These are phyloP conservation scores for Cristatella mucedo DNA, from an alignment of 2,888 invertebrate species.

Conservation along the genomic window DNA sequence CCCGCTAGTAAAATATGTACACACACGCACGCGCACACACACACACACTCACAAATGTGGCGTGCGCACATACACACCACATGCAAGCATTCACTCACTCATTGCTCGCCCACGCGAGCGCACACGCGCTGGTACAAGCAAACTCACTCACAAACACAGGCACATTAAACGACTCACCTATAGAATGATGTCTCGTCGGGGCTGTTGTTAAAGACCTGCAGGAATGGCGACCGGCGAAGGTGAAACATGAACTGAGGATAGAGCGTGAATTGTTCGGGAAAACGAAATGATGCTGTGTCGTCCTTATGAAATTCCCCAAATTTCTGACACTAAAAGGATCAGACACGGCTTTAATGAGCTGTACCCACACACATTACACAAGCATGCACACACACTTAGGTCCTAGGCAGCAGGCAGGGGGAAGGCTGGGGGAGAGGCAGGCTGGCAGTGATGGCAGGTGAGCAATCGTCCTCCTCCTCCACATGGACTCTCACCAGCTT, in stretches of 20 bases:
- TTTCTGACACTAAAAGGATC: constrained; percentile 70
- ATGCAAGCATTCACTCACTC: not conserved
- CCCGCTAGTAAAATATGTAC: too few species aligned
- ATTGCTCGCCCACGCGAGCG: not conserved
- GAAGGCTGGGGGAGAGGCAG: too few species aligned
- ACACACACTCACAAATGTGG: too few species aligned
- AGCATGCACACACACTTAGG: too few species aligned
- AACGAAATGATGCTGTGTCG: constrained; percentile 84
- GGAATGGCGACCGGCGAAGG: constrained; percentile 85
- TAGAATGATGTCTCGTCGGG: constrained; percentile 99
- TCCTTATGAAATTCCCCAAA: constrained; percentile 97
- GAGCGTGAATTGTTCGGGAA: constrained; percentile 87
- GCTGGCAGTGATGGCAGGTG: too few species aligned
- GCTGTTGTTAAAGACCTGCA: constrained; percentile 98
- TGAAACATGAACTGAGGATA: constrained; percentile 99
- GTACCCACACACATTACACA: too few species aligned
- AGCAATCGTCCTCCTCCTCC: too few species aligned
- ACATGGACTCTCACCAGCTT: too few species aligned
- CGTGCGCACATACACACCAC: too few species aligned
- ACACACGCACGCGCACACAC: too few species aligned
- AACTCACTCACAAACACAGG: too few species aligned
- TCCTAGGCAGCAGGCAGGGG: too few species aligned
- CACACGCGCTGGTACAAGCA: not conserved
- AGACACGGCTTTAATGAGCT: constrained; percentile 1
- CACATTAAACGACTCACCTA: constrained; percentile 44